Base-by-base conservation (phyloP, 2,797 vertebrate species). In the Neosilurus hyrtlii region DNA sequence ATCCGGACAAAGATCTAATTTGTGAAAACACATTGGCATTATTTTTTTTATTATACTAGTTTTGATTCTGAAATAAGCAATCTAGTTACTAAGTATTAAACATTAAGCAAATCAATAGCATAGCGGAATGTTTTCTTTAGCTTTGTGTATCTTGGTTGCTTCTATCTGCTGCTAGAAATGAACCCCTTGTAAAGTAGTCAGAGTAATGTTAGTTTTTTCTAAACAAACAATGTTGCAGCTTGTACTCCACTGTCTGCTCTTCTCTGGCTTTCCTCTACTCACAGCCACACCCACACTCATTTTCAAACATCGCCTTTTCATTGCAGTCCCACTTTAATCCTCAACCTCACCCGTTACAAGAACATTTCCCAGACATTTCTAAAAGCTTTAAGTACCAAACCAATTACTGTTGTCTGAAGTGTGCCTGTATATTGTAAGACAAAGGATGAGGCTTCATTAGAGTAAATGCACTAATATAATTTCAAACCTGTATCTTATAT, bases 401-500 rank as follows among this genome's bases (percentile, higher is more conserved):
- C 70, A 51, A 61, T 62, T 81, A 49, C 65, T 80, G 84, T 80
- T 79, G 52, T 81, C 65, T 81, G 66, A 63, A 49, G 18, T 80
- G 71, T 80, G 56, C 63, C 74, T 84, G 24, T 77, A 76, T 88
- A 63, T 83, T 84, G 83, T 73, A 37, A 81, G 75, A 77, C 30
- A 15, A 8, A 15, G 12, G 9, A 74, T 20, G 35, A 61, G 56
- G 37, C 57, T 78, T 78, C 76, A n/a, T 66, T n/a, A 76, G 56
- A 43, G 56, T 51, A 85, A 81, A 74, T 75, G 20, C 59, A 72
- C 54, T 84, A 74, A 85, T 80, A 59, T 88, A 56, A 73, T 88
- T 85, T 73, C 67, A 22, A 82, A 37, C 26, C 49, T 79, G 3
- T 70, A 56, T 63, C 43, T 74, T 56, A 35, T 59, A 79, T 30